Evolutionary conservation across 2,797 vertebrate genomes (phyloP).

Genomic region (Acipenser ruthenus): DNA sequence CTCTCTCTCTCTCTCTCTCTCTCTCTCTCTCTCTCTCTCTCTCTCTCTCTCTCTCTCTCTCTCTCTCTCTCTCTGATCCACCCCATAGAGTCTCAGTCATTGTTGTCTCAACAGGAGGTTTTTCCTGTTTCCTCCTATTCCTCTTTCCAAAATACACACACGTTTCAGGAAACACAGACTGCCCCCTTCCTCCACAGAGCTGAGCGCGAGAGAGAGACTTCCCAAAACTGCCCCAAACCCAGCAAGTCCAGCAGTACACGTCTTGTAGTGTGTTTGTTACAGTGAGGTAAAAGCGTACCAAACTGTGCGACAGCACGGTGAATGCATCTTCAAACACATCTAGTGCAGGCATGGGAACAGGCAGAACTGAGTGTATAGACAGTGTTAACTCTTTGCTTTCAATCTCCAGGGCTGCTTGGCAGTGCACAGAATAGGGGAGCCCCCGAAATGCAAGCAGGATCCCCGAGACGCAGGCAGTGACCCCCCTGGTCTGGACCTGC

Average conservation of each 20-base stretch:
- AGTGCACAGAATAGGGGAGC: conserved; percentile 20
- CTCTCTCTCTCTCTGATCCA: not conserved
- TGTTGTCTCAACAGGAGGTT: conserved; percentile 52
- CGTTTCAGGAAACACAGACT: not conserved
- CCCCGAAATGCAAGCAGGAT: conserved; percentile 29
- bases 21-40: not conserved
- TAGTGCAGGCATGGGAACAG: no score
- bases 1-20: no score
- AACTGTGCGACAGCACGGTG: no score
- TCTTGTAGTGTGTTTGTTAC: no score
- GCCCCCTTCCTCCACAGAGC: not conserved
- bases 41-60: not conserved
- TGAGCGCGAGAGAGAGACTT: not conserved
- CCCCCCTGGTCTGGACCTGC: conserved; percentile 42
- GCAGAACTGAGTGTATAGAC: no score
- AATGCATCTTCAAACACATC: no score
- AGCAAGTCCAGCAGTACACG: no score
- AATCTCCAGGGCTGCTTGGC: no score
- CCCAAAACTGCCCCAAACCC: no score
- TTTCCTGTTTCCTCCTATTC: conserved; percentile 62
- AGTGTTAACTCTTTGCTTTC: no score
- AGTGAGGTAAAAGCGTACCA: no score
- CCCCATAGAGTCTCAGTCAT: conserved; percentile 14
- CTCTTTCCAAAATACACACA: conserved; percentile 50
- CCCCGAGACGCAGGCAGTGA: conserved; percentile 39